Evolutionary conservation across 2,797 vertebrate species (phyloP), one percentile per base, ranked within the genome.

Genomic region (Sorex maritimensis): DNA sequence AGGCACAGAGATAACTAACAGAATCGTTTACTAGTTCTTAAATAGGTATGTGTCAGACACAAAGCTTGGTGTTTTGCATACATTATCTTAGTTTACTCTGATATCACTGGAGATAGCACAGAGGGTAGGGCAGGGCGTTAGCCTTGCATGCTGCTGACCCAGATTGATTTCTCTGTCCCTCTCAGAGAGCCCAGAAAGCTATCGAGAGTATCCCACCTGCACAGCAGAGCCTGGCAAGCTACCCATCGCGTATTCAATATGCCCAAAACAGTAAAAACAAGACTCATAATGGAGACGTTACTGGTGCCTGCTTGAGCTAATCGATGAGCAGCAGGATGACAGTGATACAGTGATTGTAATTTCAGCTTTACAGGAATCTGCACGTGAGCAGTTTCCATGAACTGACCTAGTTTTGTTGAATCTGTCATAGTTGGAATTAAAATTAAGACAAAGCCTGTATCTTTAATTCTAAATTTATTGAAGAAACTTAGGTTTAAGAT

Each of bases 401-500:
- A 2, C 55, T 93, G 71, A 6, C 28, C 10, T 14, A 21, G 93
- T 6, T 11, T 79, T 93, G 61, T 69, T 30, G 74, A 41, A 84
- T 63, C 7, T 87, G 80, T 46, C 30, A 84, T 41, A 95, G 28
- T 49, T 86, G 55, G 30, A 28, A 89, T 89, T 71, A 77, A 69
- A 81, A 67, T 44, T 30, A 77, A 55, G 52, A 55, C 17, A 17
- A 55, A 55, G 52, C 44, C 72, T 89, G n/a, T 85, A 72, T 12
- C 81, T 11, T 82, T 90, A 82, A 69, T 73, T n/a, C 58, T 82
- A 86, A 65, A 75, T 63, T 52, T 92, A 67, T 44, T 12, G 73
- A 86, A 72, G 77, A 86, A 86, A 85, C 19, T 88, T 85, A 65
- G 2, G 7, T 89, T 92, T 24, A 55, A 55, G 13, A 55, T 55